phyloP scores from a whole-genome alignment of 2,888 invertebrate genomes.

The Nymphalis c-album region DNA sequence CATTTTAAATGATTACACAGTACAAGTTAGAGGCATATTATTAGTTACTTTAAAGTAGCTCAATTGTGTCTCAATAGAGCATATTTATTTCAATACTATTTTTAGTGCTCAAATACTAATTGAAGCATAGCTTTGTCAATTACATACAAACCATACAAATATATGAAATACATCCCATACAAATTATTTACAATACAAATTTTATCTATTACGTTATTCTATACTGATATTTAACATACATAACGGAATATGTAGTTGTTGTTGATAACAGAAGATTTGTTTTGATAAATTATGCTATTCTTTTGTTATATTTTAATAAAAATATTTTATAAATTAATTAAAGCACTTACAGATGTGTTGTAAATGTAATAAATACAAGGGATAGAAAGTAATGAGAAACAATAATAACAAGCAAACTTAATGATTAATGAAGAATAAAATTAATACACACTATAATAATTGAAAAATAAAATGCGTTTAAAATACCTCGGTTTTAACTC shows the following conservation, averaged over 20 bases:
- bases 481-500: conserved; percentile 33
- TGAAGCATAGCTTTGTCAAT: neutral
- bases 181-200: neutral
- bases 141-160: neutral
- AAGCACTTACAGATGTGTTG: neutral
- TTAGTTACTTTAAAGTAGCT: neutral
- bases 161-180: neutral
- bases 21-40: neutral
- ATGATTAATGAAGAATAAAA: conserved; percentile 9
- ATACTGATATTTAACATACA: neutral
- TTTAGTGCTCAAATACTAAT: neutral
- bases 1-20: neutral
- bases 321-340: conserved; percentile 2
- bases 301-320: conserved; percentile 2
- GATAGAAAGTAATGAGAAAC: neutral
- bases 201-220: neutral
- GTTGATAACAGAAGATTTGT: conserved; percentile 5
- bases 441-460: conserved; percentile 8
- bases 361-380: neutral
- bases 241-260: neutral
- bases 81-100: conserved; percentile 1
- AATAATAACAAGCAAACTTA: neutral
- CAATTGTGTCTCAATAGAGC: conserved; percentile 4
- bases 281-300: conserved; percentile 5
- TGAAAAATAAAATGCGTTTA: conserved; percentile 39